Base-by-base conservation (phyloP, 2,888 invertebrate species). In the Geophilus truncorum region DNA sequence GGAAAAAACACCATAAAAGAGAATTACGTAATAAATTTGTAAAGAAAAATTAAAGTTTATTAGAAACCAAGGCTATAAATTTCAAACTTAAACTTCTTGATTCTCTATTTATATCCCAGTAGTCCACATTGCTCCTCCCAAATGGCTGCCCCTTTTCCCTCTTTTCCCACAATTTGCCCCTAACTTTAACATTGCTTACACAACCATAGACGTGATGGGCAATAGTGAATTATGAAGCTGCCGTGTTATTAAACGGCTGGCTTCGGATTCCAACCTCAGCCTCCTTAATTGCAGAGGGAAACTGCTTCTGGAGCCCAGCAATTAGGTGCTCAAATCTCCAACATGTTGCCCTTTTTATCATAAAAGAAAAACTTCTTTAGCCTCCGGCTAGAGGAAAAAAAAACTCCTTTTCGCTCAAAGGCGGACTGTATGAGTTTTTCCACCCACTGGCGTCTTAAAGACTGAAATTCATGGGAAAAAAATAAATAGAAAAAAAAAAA, bases 321-420 rank as follows among this genome's bases (percentile, higher is more conserved):
- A 62, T 62, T 62, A 62, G 62, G 62, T 62, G 62, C 62, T 62
- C 62, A 62, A 62, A 62, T 62, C 62, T 62, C 62, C 62, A 62
- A 62, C 62, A 62, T 62, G 62, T 62, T 62, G 62, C 62, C 62
- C 62, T 62, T 62, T 62, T 62, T 62, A 62, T 62, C 62, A 28
- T 28, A 62, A 45, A n/a, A 62, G 62, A 62, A 62, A 62, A 62
- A 62, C 62, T 15, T 62, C 62, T 62, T 62, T 62, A 4, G 23
- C 62, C 62, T 62, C 62, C 7, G 25, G 62, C 62, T 0, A 62
- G 10, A 62, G 3, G 9, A 25, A 62, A 57, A 57, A 57, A 57
- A 9, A 25, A 9, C 5, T 62, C 23, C n/a, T n/a, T 5, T 23
- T 25, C 23, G 62, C 62, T 62, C 62, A 62, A 62, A 62, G 62